Evolutionary conservation across 1,140 invertebrate genomes (phyloP).

Genomic region (Drosophila ironensis): DNA sequence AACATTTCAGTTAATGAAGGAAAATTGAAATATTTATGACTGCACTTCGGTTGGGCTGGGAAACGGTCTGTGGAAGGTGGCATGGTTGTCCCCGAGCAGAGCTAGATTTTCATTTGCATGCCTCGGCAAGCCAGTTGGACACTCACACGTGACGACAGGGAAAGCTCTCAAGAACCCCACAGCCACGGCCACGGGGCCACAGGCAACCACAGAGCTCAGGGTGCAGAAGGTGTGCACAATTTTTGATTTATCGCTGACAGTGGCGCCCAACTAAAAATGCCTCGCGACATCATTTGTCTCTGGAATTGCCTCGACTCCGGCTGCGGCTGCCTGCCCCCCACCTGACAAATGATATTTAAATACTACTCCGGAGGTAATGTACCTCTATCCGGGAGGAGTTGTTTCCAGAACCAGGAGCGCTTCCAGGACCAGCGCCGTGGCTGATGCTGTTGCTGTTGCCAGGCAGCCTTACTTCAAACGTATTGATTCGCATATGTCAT

Average conservation of each 20-base stretch:
- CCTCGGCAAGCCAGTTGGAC: not conserved
- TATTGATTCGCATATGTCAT: conserved; percentile 44
- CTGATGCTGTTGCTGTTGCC: conserved; percentile 5
- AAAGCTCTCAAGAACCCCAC: conserved; percentile 41
- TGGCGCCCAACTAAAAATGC: conserved; percentile 8
- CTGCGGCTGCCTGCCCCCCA: conserved; percentile 21
- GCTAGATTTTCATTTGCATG: conserved; percentile 64
- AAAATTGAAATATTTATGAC: conserved; percentile 74
- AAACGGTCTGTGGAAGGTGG: not conserved
- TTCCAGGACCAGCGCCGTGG: not conserved
- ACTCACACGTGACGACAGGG: conserved; percentile 2
- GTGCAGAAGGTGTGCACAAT: conserved; percentile 37
- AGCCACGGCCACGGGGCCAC: too few species aligned
- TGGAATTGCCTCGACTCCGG: not conserved
- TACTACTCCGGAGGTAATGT: conserved; percentile 10
- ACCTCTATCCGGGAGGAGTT: not conserved
- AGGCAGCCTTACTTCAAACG: conserved; percentile 43
- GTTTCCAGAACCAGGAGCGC: not conserved
- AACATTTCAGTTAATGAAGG: conserved; percentile 56
- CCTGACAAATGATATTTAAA: conserved; percentile 71
- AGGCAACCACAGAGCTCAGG: conserved; percentile 3
- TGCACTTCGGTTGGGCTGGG: conserved; percentile 54
- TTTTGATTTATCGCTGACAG: conserved; percentile 71
- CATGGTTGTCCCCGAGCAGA: conserved; percentile 22
- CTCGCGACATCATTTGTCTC: conserved; percentile 66